Evolutionary conservation across 2,113 vertebrate genomes (phyloP), one percentile per base, ranked within the genome.

Genomic region (Osmerus eperlanus): DNA sequence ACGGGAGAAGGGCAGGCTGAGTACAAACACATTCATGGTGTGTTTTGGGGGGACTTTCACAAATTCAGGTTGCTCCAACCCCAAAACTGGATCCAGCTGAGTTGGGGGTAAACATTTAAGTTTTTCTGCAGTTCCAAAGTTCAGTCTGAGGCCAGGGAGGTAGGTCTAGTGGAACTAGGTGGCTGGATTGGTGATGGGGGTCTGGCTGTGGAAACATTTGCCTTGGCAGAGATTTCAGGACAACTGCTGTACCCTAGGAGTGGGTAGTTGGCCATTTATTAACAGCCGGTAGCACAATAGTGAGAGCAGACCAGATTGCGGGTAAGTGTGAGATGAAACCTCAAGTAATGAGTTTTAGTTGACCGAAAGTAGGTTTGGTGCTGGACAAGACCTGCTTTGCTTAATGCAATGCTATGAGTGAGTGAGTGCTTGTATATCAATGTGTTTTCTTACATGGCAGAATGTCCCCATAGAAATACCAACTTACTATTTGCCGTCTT

Each of bases 401-500:
- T 36, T 36, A 36, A 36, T 36, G 6, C 32, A 36, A 36, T 36
- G 32, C 4, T 7, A 6, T 36, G 4, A 36, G 5, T 11, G 8
- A 47, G 41, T 12, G 8, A 47, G 41, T 12, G 41, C 9, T 47
- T 12, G 7, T 8, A 47, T 19, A n/a, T 56, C 1, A 18, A 18
- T 18, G 55, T 3, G 55, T 56, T 19, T 56, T 56, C 8, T 14
- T 15, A 15, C 13, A 4, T 55, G 54, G 54, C 54, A 55, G 54
- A 14, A 14, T 55, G 54, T 15, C 54, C 54, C 18, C 9, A 15
- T 14, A 55, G 14, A 14, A 14, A 56, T 19, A 28, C 36, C 16
- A 78, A 86, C 87, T 56, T 79, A 96, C 95, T 89, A 95, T 85
- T 92, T 94, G 80, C 95, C 95, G 1, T 96, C 94, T 11, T 78